Base-by-base conservation (phyloP, 2,888 invertebrate genomes). In the Pteria penguin region DNA sequence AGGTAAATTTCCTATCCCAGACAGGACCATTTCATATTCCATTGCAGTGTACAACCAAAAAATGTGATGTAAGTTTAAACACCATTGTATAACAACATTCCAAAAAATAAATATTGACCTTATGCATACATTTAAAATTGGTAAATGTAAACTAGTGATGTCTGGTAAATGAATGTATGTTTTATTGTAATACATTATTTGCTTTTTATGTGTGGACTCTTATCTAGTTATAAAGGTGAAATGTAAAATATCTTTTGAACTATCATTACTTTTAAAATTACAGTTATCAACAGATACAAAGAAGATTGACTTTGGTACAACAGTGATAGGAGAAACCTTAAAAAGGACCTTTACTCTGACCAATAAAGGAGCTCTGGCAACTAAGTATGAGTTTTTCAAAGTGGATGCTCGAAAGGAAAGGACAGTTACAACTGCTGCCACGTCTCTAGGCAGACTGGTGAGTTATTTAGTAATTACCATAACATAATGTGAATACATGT, bases 11-110 rank as follows among this genome's bases (percentile, higher is more conserved):
- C 78, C 81, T 92, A 52, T 89, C 91, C 2, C 91, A 92, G 83
- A 92, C 92, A 22, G 92, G 92, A 54, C 89, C 90, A 5, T 92
- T 92, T 79, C 82, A 88, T n/a, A 89, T 92, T 68, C 91, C 91
- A 2, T 82, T 92, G 22, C 78, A 82, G 62, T 92, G 92, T 82
- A 88, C 89, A 29, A 92, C 91, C 33, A 92, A 92, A 84, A 92
- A 92, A 82, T 92, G 92, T 88, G 90, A 91, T 80, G 92, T 92
- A 84, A 88, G 90, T 87, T 69, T 58, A 24, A 22, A 58, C n/a
- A 68, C 18, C n/a, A n/a, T n/a, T n/a, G n/a, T n/a, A n/a, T n/a
- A n/a, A n/a, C n/a, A n/a, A n/a, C n/a, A n/a, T n/a, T n/a, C n/a
- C n/a, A n/a, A n/a, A n/a, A n/a, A n/a, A n/a, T n/a, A n/a, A n/a